phyloP scores from a whole-genome alignment of 1,140 invertebrate species.

The Hydropsyche tenuis region DNA sequence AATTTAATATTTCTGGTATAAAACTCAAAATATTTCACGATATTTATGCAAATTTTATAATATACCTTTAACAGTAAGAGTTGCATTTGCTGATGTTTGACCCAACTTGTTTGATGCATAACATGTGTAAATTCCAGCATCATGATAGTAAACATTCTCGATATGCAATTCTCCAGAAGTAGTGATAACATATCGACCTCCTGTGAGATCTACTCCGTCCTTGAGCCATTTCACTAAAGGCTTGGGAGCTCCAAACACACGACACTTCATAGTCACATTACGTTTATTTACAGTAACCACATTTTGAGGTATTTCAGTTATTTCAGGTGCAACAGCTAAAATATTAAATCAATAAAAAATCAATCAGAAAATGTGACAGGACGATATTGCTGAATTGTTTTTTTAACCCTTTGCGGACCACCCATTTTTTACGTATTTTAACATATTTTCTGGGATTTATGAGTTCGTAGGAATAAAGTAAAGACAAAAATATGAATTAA shows the following conservation, averaged over 20 bases:
- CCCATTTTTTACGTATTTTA: not conserved
- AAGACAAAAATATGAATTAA: constrained; percentile 3
- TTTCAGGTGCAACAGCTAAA: constrained; percentile 87
- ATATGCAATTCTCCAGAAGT: constrained; percentile 87
- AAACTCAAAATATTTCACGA: too few species aligned
- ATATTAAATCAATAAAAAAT: constrained; percentile 30
- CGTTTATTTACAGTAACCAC: constrained; percentile 81
- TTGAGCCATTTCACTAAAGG: constrained; percentile 94
- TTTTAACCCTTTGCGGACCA: not conserved
- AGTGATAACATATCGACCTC: constrained; percentile 77
- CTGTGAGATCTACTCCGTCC: constrained; percentile 81
- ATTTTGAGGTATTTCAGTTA: constrained; percentile 81
- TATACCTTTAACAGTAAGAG: constrained; percentile 80
- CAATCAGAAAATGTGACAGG: constrained; percentile 5
- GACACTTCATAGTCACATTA: constrained; percentile 83
- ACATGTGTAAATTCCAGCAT: constrained; percentile 90
- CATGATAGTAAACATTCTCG: constrained; percentile 79
- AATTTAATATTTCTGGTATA: too few species aligned
- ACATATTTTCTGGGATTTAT: constrained; percentile 7
- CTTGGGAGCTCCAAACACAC: constrained; percentile 94
- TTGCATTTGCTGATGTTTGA: constrained; percentile 75
- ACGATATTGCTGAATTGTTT: too few species aligned
- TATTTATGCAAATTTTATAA: too few species aligned
- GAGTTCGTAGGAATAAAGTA: constrained; percentile 2
- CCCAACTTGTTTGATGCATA: constrained; percentile 94